Evolutionary conservation across 2,888 invertebrate genomes (phyloP).

Genomic region (Prosopocoilus inquinatus): DNA sequence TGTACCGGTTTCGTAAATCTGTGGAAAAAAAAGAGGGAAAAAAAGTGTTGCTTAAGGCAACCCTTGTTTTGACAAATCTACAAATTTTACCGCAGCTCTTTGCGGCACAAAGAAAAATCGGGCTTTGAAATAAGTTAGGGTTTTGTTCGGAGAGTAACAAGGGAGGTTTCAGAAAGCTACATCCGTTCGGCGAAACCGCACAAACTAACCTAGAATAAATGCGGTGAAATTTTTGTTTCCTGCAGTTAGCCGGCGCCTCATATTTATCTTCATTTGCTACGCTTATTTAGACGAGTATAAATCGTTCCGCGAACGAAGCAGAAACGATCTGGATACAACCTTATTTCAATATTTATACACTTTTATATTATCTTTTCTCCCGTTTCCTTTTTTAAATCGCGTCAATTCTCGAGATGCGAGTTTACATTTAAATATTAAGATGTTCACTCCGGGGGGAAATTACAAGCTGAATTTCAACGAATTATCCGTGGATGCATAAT

Average conservation of each 20-base stretch:
- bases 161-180: too few species aligned
- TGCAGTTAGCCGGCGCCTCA: conserved; percentile 10
- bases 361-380: conserved; percentile 25
- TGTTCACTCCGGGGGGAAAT: conserved; percentile 34
- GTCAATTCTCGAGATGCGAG: conserved; percentile 32
- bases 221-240: conserved; percentile 7
- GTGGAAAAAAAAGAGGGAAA: too few species aligned
- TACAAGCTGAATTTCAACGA: conserved; percentile 27
- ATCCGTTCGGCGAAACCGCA: too few species aligned
- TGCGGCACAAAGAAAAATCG: too few species aligned
- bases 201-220: background rate
- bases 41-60: too few species aligned
- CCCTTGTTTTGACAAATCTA: too few species aligned
- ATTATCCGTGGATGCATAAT: conserved; percentile 27
- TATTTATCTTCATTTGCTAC: conserved; percentile 32
- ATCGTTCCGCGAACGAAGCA: conserved; percentile 11
- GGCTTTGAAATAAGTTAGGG: too few species aligned
- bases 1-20: too few species aligned
- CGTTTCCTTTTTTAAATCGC: conserved; percentile 25
- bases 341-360: conserved; percentile 36
- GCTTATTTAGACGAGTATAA: conserved; percentile 26
- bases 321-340: conserved; percentile 23
- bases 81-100: too few species aligned
- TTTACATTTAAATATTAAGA: conserved; percentile 37
- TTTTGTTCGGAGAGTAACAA: too few species aligned